phyloP scores from a whole-genome alignment of 2,888 invertebrate species.

The Dicranocentrus wangi region DNA sequence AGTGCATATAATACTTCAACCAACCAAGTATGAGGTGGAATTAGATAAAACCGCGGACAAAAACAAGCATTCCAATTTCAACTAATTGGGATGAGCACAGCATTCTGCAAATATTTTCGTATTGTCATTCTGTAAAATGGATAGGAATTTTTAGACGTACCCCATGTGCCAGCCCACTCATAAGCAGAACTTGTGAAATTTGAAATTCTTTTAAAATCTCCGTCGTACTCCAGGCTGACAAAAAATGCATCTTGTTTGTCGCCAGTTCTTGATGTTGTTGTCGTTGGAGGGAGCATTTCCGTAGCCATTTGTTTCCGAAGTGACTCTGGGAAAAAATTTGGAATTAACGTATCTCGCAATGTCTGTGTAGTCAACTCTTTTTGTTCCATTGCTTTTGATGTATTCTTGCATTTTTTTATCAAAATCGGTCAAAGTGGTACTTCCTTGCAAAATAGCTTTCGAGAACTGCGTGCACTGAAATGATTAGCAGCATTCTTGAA shows the following conservation, averaged over 20 bases:
- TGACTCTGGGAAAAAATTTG: no score
- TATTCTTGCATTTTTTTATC: not conserved
- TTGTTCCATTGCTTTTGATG: not conserved
- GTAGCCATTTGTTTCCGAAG: not conserved
- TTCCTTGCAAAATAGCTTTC: not conserved
- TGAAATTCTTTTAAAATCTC: conserved; percentile 9
- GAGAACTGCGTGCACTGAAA: conserved; percentile 14
- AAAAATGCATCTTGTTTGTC: not conserved
- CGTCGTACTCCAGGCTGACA: not conserved
- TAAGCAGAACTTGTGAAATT: conserved; percentile 18
- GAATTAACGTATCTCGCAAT: no score
- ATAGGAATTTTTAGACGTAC: no score
- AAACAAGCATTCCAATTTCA: no score
- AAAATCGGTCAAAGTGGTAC: not conserved
- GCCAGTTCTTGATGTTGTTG: not conserved
- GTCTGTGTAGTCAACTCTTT: not conserved
- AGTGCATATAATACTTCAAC: no score
- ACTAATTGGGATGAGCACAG: no score
- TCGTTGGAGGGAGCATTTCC: conserved; percentile 20
- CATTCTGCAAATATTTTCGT: no score
- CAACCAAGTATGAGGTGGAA: no score
- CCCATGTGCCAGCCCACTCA: conserved; percentile 11
- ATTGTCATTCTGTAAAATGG: no score
- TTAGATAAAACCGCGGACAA: no score
- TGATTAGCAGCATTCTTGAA: no score